Percentiles rank a stretch among this genome's conserved stretches.
Conservation (phyloP, 64 coral and sea anemone species). For the Astreopora myriophthalma region DNA sequence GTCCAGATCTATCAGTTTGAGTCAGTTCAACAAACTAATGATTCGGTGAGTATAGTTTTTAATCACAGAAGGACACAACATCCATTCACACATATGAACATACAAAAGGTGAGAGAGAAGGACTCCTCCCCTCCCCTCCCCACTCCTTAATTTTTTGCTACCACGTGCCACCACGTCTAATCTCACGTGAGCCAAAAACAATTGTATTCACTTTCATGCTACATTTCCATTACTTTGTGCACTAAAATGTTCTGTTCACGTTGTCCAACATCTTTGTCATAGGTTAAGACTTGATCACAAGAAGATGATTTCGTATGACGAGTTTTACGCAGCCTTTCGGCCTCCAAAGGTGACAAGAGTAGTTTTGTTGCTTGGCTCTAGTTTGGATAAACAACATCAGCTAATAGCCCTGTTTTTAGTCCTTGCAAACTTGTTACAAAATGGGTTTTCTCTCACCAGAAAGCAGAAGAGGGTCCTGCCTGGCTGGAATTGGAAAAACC, state of each 20-base stretch:
- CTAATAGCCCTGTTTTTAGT: too few relatives aligned
- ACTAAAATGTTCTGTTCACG: too few relatives aligned
- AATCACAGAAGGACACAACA: too few relatives aligned
- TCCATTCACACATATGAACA: too few relatives aligned
- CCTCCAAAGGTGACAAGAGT: conserved; percentile 89
- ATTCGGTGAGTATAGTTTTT: conserved; percentile 83
- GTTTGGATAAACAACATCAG: neutral
- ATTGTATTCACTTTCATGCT: too few relatives aligned
- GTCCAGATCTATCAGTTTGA: conserved; percentile 65
- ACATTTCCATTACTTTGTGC: neutral
- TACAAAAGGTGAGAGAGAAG: too few relatives aligned
- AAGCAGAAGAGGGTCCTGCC: conserved; percentile 84
- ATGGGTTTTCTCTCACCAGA: conserved; percentile 43
- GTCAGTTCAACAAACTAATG: conserved; percentile 85
- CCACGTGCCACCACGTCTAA: too few relatives aligned
- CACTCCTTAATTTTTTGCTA: too few relatives aligned
- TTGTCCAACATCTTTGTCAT: neutral
- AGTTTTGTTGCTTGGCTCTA: too few relatives aligned
- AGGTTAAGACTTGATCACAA: conserved; percentile 88
- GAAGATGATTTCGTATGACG: conserved; percentile 96
- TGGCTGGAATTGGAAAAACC: conserved; percentile 94
- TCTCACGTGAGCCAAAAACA: too few relatives aligned
- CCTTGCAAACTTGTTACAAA: neutral
- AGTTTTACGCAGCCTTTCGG: conserved; percentile 92
- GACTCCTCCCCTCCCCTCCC: too few relatives aligned